phyloP scores from a whole-genome alignment of 2,888 invertebrate species.

The Unio delphinus region DNA sequence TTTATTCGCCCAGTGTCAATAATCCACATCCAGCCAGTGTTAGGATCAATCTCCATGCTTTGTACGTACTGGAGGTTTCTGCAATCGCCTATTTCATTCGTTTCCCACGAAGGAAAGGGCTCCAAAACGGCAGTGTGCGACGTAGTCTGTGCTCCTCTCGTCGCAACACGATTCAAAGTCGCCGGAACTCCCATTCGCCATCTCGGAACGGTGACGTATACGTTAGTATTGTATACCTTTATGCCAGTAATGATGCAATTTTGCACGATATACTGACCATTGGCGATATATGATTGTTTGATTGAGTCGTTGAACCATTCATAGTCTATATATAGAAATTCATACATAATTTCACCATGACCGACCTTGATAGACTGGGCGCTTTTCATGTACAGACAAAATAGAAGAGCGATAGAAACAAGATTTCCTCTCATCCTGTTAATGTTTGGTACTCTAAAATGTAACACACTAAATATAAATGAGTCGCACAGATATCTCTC shows the following conservation, averaged over 20 bases:
- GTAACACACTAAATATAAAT: too few relatives aligned
- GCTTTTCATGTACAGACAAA: too few relatives aligned
- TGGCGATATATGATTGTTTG: conserved; percentile 10
- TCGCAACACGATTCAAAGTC: conserved; percentile 23
- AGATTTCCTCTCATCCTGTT: too few relatives aligned
- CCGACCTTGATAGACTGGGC: too few relatives aligned
- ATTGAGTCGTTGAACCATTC: conserved; percentile 23
- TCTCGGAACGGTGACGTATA: conserved; percentile 49
- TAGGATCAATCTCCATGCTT: conserved; percentile 38
- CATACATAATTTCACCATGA: conserved; percentile 18
- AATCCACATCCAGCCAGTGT: conserved; percentile 40
- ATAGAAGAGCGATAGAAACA: too few relatives aligned
- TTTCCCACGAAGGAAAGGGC: conserved; percentile 27
- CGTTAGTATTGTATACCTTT: conserved; percentile 32
- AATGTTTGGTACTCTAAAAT: too few relatives aligned
- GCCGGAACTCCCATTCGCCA: conserved; percentile 43
- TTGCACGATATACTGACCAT: conserved; percentile 26
- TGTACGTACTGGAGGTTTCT: conserved; percentile 32
- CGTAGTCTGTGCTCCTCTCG: conserved; percentile 7
- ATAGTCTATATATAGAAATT: conserved; percentile 35
- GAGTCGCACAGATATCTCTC: too few relatives aligned
- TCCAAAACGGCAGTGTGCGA: conserved; percentile 9
- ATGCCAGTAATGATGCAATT: conserved; percentile 41
- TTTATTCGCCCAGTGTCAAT: conserved; percentile 37
- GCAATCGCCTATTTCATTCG: conserved; percentile 28